These are phyloP conservation scores for Idaea dimidiata DNA, from an alignment of 2,888 invertebrate species.

Conservation along the genomic window DNA sequence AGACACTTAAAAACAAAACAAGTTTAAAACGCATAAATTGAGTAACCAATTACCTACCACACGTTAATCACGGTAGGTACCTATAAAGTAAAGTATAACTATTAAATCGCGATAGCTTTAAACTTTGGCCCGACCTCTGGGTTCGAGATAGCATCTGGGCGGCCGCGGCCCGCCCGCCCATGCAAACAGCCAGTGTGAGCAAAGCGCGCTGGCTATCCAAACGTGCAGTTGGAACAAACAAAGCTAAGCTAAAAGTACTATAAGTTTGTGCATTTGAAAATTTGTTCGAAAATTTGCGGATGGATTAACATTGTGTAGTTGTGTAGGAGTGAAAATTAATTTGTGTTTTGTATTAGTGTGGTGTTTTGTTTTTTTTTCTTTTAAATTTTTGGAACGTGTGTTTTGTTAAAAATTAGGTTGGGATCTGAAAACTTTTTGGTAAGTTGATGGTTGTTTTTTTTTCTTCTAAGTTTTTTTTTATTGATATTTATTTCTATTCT, in stretches of 20 bases:
- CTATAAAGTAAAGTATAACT: not conserved
- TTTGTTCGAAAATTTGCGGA: too few relatives aligned
- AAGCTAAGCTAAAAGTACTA: too few relatives aligned
- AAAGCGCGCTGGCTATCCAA: not conserved
- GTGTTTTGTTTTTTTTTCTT: not conserved
- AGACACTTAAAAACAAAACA: not conserved
- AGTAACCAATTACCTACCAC: not conserved
- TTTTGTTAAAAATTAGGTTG: not conserved
- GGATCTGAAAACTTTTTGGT: not conserved
- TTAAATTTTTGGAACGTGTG: not conserved
- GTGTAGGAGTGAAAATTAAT: not conserved
- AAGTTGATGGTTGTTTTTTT: not conserved
- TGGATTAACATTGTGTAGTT: not conserved
- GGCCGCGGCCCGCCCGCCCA: conserved; percentile 48
- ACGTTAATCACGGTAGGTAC: not conserved
- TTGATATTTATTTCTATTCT: not conserved
- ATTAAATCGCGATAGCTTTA: not conserved
- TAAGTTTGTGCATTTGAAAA: too few relatives aligned
- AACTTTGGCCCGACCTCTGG: not conserved
- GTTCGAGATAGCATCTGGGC: conserved; percentile 66
- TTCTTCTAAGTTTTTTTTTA: not conserved
- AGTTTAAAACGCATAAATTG: not conserved
- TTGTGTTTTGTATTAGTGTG: not conserved
- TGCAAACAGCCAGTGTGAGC: not conserved
- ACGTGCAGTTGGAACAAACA: not conserved